A percentile compares a stretch with the other conserved stretches of the same genome.
phyloP scores from a whole-genome alignment of 2,888 invertebrate genomes.

The Seira sanloemensis region DNA sequence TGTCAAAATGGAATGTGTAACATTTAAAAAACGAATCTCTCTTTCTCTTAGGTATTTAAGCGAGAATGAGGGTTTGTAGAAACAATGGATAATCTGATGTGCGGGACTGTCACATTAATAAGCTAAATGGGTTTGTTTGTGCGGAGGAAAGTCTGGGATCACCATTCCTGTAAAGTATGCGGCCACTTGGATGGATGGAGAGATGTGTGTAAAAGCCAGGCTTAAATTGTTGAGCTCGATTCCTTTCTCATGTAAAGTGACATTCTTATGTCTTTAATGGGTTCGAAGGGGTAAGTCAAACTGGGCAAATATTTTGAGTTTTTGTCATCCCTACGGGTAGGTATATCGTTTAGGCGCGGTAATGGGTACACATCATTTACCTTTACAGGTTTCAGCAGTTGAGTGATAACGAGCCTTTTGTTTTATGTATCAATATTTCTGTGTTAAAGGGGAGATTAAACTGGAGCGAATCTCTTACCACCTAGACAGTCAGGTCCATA shows the following conservation, averaged over 20 bases:
- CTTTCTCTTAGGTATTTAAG: slow-evolving; percentile 3
- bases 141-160: not conserved
- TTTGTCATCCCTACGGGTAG: not conserved
- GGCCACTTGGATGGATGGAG: not conserved
- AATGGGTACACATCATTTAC: not conserved
- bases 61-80: not conserved
- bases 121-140: slow-evolving; percentile 16
- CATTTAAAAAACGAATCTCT: slow-evolving; percentile 20
- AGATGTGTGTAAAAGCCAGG: too few relatives aligned
- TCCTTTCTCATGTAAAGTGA: not conserved
- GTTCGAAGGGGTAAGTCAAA: not conserved
- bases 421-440: not conserved
- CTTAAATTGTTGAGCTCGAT: not conserved
- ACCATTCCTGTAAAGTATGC: slow-evolving; percentile 6
- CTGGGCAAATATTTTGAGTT: slow-evolving; percentile 6
- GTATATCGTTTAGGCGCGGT: not conserved
- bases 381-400: not conserved
- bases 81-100: slow-evolving; percentile 14
- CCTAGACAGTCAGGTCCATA: too few relatives aligned
- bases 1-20: slow-evolving; percentile 59
- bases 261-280: slow-evolving; percentile 1
- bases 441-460: slow-evolving; percentile 9
- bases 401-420: not conserved
- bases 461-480: not conserved
- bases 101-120: slow-evolving; percentile 14